Evolutionary conservation across 2,888 invertebrate genomes (phyloP).

Genomic region (Sepioteuthis lessoniana): DNA sequence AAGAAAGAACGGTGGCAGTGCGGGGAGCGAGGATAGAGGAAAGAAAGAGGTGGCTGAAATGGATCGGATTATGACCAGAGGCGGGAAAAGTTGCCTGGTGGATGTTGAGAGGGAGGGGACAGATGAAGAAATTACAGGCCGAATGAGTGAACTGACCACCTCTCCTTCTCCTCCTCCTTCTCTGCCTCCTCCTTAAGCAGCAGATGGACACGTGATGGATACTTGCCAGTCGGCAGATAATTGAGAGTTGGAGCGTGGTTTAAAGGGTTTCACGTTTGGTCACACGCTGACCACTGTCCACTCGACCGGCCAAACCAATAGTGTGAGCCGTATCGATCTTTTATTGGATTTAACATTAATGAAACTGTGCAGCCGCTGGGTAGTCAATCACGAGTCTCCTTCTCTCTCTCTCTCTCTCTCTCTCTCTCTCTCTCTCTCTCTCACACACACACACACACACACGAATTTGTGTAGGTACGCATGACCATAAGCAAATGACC

Average conservation of each 20-base stretch:
- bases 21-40: no score
- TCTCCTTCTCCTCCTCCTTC: no score
- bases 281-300: conserved; percentile 5
- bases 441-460: no score
- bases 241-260: conserved; percentile 33
- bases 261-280: conserved; percentile 13
- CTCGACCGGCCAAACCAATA: neutral
- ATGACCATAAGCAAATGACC: neutral
- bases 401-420: neutral
- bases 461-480: neutral
- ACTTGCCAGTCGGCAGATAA: neutral
- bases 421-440: no score
- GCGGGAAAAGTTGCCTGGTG: no score
- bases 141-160: no score
- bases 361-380: neutral
- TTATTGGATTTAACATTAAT: neutral
- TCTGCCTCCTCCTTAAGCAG: neutral
- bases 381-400: neutral
- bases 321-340: neutral
- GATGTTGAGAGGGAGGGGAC: no score
- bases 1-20: no score
- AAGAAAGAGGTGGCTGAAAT: no score
- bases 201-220: neutral
- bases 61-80: no score
- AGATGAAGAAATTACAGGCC: no score